A percentile compares a stretch with the other conserved stretches of the same genome.
These are phyloP conservation scores for Andrena bicolor DNA, from an alignment of 2,888 invertebrate genomes.

Conservation along the genomic window DNA sequence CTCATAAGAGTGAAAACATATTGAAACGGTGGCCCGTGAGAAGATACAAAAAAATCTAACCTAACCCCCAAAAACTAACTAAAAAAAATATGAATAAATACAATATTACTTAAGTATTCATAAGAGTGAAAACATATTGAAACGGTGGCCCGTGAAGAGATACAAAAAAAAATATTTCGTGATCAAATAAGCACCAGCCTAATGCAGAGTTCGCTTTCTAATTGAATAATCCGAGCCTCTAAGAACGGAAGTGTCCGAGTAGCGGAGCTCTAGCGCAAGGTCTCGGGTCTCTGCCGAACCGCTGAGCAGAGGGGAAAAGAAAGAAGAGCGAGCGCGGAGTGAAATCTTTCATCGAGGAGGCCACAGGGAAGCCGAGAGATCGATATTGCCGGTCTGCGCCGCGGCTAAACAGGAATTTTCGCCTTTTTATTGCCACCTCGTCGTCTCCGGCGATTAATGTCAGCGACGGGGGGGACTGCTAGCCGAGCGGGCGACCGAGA, in stretches of 20 bases:
- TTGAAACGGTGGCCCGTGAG: no score
- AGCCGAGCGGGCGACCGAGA: slow-evolving; percentile 14
- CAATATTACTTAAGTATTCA: no score
- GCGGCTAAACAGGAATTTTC: slow-evolving; percentile 42
- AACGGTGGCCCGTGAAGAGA: no score
- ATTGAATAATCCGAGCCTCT: background rate
- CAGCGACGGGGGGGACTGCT: slow-evolving; percentile 11
- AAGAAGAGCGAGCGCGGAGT: background rate
- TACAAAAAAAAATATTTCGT: background rate
- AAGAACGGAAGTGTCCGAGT: background rate
- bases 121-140: no score
- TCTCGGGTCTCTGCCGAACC: background rate
- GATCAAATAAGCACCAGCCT: no score
- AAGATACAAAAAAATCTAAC: background rate
- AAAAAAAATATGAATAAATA: no score
- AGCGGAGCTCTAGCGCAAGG: background rate
- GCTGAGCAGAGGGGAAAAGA: background rate
- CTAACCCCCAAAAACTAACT: no score
- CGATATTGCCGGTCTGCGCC: slow-evolving; percentile 42
- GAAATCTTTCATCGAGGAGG: slow-evolving; percentile 30
- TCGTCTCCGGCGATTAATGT: slow-evolving; percentile 46
- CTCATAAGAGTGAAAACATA: no score
- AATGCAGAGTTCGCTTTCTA: no score
- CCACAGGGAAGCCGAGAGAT: slow-evolving; percentile 44
- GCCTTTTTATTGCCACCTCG: slow-evolving; percentile 38